A percentile compares a stretch with the other conserved stretches of the same genome.
phyloP scores from a whole-genome alignment of 2,888 invertebrate genomes.

The Nycteola revayana region DNA sequence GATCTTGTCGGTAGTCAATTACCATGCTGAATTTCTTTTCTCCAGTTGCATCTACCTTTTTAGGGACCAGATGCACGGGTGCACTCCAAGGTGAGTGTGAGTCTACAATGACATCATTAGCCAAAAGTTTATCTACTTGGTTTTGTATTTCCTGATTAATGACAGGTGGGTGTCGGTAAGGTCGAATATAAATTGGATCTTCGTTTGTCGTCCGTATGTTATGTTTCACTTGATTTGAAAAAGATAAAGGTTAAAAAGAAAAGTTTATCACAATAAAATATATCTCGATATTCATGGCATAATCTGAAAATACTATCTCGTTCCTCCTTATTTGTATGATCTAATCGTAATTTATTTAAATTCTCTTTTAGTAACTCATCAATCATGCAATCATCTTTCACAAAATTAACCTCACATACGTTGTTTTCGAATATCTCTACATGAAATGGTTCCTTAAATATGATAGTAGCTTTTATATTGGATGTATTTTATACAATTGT shows the following conservation, averaged over 20 bases:
- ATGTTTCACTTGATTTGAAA: slow-evolving; percentile 34
- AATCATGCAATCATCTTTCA: too few species aligned
- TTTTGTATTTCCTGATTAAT: background rate
- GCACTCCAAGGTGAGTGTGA: slow-evolving; percentile 1
- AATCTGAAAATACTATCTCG: slow-evolving; percentile 15
- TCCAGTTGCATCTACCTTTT: slow-evolving; percentile 2
- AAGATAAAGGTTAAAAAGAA: slow-evolving; percentile 22
- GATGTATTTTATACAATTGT: slow-evolving; percentile 1
- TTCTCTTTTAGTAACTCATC: slow-evolving; percentile 8
- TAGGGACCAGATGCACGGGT: slow-evolving; percentile 2
- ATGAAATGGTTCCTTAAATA: background rate
- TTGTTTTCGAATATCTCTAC: background rate
- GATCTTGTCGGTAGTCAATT: slow-evolving; percentile 41
- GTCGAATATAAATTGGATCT: background rate
- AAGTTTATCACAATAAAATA: slow-evolving; percentile 33
- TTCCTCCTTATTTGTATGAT: slow-evolving; percentile 33
- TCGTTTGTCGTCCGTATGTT: slow-evolving; percentile 24
- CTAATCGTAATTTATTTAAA: slow-evolving; percentile 11
- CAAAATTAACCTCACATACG: background rate
- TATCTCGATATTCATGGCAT: slow-evolving; percentile 29
- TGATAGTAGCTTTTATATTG: background rate
- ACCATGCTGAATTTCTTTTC: slow-evolving; percentile 30
- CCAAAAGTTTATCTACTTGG: slow-evolving; percentile 1
- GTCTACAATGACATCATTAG: background rate
- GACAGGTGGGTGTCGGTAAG: background rate